Evolutionary conservation across 1,140 invertebrate genomes (phyloP).

Genomic region (Xylocopa sonorina): DNA sequence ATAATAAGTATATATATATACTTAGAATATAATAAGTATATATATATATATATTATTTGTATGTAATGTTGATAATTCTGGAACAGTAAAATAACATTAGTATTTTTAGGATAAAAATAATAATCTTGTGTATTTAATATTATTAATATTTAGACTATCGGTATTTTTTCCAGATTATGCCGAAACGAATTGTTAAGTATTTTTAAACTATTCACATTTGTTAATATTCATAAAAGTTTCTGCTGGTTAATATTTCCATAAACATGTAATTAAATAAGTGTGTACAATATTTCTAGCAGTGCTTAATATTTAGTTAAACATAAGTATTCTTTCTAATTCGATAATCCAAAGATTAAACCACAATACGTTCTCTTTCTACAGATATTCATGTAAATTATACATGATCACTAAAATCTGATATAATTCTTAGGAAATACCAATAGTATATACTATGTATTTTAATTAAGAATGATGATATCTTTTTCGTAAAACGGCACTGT

Average conservation of each 20-base stretch:
- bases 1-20: conserved; percentile 18
- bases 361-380: conserved; percentile 38
- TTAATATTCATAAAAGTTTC: conserved; percentile 37
- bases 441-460: conserved; percentile 14
- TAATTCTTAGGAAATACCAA: conserved; percentile 36
- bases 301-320: conserved; percentile 32
- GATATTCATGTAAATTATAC: conserved; percentile 36
- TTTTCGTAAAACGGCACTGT: conserved; percentile 20
- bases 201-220: conserved; percentile 26
- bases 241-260: conserved; percentile 25
- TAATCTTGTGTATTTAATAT: conserved; percentile 42
- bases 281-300: conserved; percentile 21
- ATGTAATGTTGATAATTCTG: conserved; percentile 46
- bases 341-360: conserved; percentile 52
- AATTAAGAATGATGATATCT: neutral
- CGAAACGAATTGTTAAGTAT: conserved; percentile 28
- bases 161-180: conserved; percentile 38
- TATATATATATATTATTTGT: conserved; percentile 38
- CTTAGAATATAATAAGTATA: conserved; percentile 7
- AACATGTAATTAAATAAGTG: conserved; percentile 30
- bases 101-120: conserved; percentile 48
- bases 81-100: conserved; percentile 40
- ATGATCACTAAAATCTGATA: conserved; percentile 38
- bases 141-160: conserved; percentile 30
- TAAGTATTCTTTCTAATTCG: conserved; percentile 44